Percentiles rank a stretch among this genome's conserved stretches.
Evolutionary conservation across 2,888 invertebrate genomes (phyloP).

Genomic region (Philhelius pedissequus): DNA sequence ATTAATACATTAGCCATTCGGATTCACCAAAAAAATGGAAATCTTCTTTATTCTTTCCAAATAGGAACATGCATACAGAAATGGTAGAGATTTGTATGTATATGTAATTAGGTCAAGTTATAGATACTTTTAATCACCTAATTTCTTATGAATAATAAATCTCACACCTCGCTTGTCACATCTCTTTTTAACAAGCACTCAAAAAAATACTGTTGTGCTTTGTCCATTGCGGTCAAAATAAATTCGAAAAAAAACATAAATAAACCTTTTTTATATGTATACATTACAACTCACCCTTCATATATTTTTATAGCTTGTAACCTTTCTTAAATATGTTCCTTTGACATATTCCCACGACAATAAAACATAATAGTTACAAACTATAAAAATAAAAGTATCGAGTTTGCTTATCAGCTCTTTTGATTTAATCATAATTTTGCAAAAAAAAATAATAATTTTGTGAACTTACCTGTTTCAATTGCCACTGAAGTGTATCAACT

Average conservation of each 20-base stretch:
- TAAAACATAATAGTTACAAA: background rate
- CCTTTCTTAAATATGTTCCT: background rate
- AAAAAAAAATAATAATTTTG: background rate
- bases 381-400: background rate
- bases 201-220: background rate
- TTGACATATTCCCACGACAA: background rate
- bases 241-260: background rate
- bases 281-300: background rate
- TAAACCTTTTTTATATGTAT: background rate
- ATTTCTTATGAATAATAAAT: background rate
- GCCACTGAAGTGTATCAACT: constrained; percentile 85
- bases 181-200: background rate
- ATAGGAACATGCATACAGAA: no score
- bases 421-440: constrained; percentile 20
- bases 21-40: no score
- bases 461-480: constrained; percentile 83
- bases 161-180: background rate
- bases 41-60: no score
- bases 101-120: no score
- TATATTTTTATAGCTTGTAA: background rate
- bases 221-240: background rate
- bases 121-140: background rate
- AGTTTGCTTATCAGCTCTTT: constrained; percentile 64
- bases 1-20: no score
- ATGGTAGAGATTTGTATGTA: no score